Evolutionary conservation across 2,113 vertebrate species (phyloP).

Genomic region (Halcyon malimbica): DNA sequence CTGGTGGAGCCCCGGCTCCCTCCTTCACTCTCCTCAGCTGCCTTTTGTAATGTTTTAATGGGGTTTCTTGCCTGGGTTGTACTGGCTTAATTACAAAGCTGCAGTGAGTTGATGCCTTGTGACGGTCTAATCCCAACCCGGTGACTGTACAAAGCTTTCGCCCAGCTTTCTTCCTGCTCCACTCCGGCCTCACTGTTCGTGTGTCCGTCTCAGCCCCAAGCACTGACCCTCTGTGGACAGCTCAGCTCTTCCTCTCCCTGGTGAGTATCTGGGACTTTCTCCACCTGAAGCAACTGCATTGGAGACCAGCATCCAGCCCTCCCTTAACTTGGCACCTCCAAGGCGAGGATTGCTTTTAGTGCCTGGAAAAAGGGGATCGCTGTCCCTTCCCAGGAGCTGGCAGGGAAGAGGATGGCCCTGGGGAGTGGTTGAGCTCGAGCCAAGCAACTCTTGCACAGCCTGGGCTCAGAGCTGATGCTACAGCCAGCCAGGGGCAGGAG

Average conservation of each 20-base stretch:
- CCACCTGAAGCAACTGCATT: neutral
- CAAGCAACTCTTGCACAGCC: neutral
- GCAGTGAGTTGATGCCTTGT: conserved; percentile 84
- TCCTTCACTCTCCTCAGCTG: conserved; percentile 43
- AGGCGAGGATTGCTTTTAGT: neutral
- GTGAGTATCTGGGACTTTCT: conserved; percentile 40
- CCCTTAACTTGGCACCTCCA: neutral
- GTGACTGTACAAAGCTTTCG: conserved; percentile 79
- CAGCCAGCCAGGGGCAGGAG: neutral
- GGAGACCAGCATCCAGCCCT: neutral
- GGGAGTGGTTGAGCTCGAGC: neutral
- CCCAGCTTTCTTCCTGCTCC: neutral
- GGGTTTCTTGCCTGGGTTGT: conserved; percentile 64
- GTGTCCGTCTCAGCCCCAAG: neutral
- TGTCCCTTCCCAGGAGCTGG: neutral
- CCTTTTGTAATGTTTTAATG: conserved; percentile 67
- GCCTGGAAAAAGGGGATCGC: neutral
- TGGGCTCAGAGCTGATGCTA: neutral
- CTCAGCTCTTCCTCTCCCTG: neutral
- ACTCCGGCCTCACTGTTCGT: neutral
- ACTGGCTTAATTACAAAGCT: conserved; percentile 80
- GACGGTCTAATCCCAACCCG: conserved; percentile 85
- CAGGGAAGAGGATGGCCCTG: neutral
- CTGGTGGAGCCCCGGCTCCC: neutral
- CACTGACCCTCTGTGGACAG: neutral